Evolutionary conservation across 2,797 vertebrate genomes (phyloP), one percentile per base, ranked within the genome.

Genomic region (Enteromius fasciolatus): DNA sequence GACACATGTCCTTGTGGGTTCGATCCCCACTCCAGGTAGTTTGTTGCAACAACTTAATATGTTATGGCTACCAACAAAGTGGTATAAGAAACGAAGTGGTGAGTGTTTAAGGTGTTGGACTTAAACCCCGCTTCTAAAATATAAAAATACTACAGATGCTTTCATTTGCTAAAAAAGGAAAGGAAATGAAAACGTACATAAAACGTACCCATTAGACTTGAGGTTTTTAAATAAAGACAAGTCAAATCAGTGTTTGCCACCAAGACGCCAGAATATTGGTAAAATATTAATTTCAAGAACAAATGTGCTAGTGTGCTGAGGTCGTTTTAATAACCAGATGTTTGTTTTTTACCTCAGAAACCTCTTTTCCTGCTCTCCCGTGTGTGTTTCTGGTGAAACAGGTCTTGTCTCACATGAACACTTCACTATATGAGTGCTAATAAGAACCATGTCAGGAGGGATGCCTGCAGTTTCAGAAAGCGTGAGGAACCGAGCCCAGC

Each of bases 371-470:
- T 54, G 25, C 18, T 4, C 8, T 20, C 17, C 7, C 33, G 66
- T 28, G 33, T 41, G 59, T 81, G 76, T 85, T 84, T 83, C 52
- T 87, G 70, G 78, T 31, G 59, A 87, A 86, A 81, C 81, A 84
- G 86, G 80, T 54, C 44, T 83, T 74, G 86, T 78, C 81, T 87
- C 73, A 83, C 84, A 80, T 54, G 73, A 81, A 76, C 73, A 81
- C 78, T 87, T 80, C 80, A 28, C 54, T 82, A 72, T 84, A 64
- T 70, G 86, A 78, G 76, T 85, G 86, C 84, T 89, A 85, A 87
- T 89, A 80, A 84, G 72, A 86, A 76, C 61, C 81, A 78, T 82
- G 80, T 67, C 57, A 80, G 76, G 79, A 50, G 64, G 75, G 52
- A 81, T 12, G 10, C 44, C 50, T 66, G 78, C 78, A 57, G 41